phyloP scores from a whole-genome alignment of 2,797 vertebrate species.

The Anableps anableps region DNA sequence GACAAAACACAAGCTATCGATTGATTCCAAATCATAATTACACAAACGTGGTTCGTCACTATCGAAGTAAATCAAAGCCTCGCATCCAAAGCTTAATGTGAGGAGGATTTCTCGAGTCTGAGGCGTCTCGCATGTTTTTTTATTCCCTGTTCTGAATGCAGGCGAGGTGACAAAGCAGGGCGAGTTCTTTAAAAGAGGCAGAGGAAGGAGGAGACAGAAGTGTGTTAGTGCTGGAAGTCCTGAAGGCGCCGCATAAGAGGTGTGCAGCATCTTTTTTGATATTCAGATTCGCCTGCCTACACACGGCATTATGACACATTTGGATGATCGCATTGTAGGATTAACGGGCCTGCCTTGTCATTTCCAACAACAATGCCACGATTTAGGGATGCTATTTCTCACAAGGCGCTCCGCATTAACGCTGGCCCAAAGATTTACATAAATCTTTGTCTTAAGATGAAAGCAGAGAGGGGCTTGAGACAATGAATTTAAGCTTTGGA shows the following conservation, averaged over 20 bases:
- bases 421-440: constrained; percentile 86
- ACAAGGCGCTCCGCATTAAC: constrained; percentile 83
- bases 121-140: constrained; percentile 36
- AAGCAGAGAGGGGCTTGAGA: constrained; percentile 82
- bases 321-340: constrained; percentile 87
- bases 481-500: constrained; percentile 87
- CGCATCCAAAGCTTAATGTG: constrained; percentile 27
- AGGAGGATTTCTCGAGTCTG: constrained; percentile 28
- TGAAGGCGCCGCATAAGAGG: constrained; percentile 68
- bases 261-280: constrained; percentile 80
- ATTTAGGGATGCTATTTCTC: constrained; percentile 87
- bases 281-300: constrained; percentile 83
- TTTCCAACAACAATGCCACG: constrained; percentile 87
- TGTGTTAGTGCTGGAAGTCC: constrained; percentile 63
- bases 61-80: constrained; percentile 63
- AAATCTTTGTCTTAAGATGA: constrained; percentile 90
- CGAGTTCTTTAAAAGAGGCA: constrained; percentile 58
- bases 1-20: constrained; percentile 47
- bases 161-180: constrained; percentile 66
- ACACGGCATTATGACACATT: constrained; percentile 85
- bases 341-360: constrained; percentile 87
- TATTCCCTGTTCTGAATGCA: constrained; percentile 29
- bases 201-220: constrained; percentile 38
- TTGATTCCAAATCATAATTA: constrained; percentile 53
- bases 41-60: constrained; percentile 36